A percentile compares a stretch with the other conserved stretches of the same genome.
These are phyloP conservation scores for Podarcis raffonei DNA, from an alignment of 2,113 vertebrate genomes.

Conservation along the genomic window DNA sequence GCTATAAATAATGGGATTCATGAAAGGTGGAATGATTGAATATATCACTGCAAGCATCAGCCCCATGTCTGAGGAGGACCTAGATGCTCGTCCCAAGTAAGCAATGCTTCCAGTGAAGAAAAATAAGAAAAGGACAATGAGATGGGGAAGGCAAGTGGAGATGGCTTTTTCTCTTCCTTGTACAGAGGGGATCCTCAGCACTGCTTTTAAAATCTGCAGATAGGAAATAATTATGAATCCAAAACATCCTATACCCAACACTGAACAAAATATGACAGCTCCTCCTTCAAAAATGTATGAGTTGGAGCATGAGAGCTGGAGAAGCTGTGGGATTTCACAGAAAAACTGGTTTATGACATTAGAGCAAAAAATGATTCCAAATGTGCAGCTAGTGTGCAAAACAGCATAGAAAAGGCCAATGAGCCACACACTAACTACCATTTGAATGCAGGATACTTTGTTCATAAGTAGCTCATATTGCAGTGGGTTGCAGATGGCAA, in stretches of 20 bases:
- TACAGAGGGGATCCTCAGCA: slow-evolving; percentile 35
- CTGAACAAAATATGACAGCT: not conserved
- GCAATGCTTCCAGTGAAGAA: slow-evolving; percentile 30
- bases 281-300: not conserved
- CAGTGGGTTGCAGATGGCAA: not conserved
- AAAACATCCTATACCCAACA: not conserved
- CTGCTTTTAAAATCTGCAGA: not conserved
- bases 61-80: not conserved
- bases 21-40: slow-evolving; percentile 18
- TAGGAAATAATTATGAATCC: slow-evolving; percentile 37
- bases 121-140: slow-evolving; percentile 37
- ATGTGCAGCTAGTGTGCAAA: not conserved
- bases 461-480: not conserved
- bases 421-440: not conserved
- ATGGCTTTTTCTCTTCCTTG: slow-evolving; percentile 43
- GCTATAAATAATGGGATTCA: slow-evolving; percentile 37
- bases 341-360: slow-evolving; percentile 48
- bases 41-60: slow-evolving; percentile 31
- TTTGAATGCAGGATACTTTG: not conserved
- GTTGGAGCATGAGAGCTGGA: not conserved
- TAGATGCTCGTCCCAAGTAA: slow-evolving; percentile 27
- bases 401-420: not conserved
- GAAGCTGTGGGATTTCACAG: slow-evolving; percentile 47
- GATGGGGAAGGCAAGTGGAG: slow-evolving; percentile 43
- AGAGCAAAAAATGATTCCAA: not conserved